A percentile compares a stretch with the other conserved stretches of the same genome.
These are phyloP conservation scores for Ceratina australensis DNA, from an alignment of 1,140 invertebrate species.

Conservation along the genomic window DNA sequence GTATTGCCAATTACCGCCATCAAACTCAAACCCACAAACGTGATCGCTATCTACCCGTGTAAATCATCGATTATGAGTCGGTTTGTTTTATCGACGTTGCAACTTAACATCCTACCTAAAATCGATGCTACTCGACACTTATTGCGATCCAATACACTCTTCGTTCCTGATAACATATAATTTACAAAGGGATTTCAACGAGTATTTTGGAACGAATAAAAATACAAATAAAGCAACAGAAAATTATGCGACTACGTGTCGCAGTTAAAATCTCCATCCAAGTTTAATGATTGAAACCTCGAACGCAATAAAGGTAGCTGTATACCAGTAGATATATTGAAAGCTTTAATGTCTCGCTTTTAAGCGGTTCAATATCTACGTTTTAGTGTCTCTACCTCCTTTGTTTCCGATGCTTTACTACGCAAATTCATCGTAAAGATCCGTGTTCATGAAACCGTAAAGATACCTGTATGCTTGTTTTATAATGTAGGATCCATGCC, in stretches of 20 bases:
- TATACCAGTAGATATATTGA: background rate
- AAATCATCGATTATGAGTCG: slow-evolving; percentile 19
- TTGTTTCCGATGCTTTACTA: background rate
- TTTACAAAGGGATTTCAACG: too few species aligned
- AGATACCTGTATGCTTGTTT: background rate
- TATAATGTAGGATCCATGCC: background rate
- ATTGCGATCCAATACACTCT: background rate
- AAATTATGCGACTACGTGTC: too few species aligned
- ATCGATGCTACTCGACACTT: background rate
- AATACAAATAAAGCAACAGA: too few species aligned
- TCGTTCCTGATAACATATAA: background rate
- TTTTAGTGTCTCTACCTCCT: slow-evolving; percentile 1
- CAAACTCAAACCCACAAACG: slow-evolving; percentile 32
- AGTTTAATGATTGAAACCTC: too few species aligned
- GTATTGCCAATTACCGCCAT: slow-evolving; percentile 38
- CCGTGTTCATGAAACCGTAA: background rate
- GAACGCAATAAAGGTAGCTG: background rate
- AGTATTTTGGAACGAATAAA: too few species aligned
- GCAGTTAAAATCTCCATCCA: too few species aligned
- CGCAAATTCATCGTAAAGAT: background rate
- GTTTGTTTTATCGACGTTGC: slow-evolving; percentile 16
- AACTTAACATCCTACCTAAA: background rate
- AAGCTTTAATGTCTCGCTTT: slow-evolving; percentile 3
- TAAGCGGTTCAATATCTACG: slow-evolving; percentile 6
- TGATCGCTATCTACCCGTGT: slow-evolving; percentile 23